Conservation (phyloP, 2,797 vertebrate species). For the Sebastes umbrosus region DNA sequence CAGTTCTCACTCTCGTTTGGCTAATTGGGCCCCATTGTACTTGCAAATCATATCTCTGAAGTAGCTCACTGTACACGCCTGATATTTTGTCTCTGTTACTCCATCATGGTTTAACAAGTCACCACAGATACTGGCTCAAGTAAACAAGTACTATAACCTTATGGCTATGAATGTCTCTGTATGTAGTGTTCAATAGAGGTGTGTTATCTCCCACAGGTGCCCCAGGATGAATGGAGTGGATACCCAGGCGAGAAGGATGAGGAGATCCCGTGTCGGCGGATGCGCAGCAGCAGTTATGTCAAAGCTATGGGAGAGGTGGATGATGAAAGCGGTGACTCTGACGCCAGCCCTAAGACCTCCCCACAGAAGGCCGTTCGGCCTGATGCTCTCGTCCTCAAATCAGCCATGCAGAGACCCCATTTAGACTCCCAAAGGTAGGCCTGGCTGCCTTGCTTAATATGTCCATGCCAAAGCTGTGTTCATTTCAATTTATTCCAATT, state of each 20-base stretch:
- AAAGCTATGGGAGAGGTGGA: conserved; percentile 97
- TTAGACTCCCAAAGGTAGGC: conserved; percentile 93
- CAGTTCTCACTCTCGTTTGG: conserved; percentile 18
- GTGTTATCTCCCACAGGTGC: conserved; percentile 83
- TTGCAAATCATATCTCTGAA: conserved; percentile 35
- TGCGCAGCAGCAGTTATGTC: conserved; percentile 98
- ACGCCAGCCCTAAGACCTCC: conserved; percentile 92
- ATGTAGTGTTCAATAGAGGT: conserved; percentile 3
- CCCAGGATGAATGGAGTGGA: conserved; percentile 97
- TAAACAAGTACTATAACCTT: neutral
- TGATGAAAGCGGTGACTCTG: conserved; percentile 95
- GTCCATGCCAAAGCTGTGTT: neutral
- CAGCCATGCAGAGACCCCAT: conserved; percentile 90
- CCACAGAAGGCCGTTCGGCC: conserved; percentile 89
- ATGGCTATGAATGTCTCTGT: neutral
- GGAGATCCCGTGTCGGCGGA: conserved; percentile 96
- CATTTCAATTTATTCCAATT: neutral
- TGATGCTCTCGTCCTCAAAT: conserved; percentile 91
- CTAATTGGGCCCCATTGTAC: conserved; percentile 50
- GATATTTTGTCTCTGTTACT: conserved; percentile 14
- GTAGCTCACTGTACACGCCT: neutral
- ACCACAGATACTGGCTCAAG: neutral
- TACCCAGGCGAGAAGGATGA: conserved; percentile 93
- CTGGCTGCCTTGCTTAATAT: neutral
- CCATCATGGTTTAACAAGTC: neutral